Evolutionary conservation across 2,797 vertebrate genomes (phyloP).

Genomic region (Euthynnus affinis): DNA sequence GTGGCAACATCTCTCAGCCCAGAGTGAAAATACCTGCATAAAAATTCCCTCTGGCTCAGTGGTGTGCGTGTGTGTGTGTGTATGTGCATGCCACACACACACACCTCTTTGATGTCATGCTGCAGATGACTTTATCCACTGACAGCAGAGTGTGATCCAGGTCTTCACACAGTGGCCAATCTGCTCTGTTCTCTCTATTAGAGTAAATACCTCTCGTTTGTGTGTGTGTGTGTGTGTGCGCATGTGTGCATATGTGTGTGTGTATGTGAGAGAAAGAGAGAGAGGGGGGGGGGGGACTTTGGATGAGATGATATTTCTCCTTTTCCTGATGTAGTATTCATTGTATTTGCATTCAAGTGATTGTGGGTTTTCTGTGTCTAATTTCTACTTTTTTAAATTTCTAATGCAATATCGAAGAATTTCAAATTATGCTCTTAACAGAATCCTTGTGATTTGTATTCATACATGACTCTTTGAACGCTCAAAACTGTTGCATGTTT

Average conservation of each 20-base stretch:
- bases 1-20: neutral
- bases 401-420: neutral
- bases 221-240: neutral
- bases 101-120: slow-evolving; percentile 26
- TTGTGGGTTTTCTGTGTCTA: neutral
- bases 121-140: slow-evolving; percentile 43
- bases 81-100: neutral
- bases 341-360: slow-evolving; percentile 1
- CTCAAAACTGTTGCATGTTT: slow-evolving; percentile 8
- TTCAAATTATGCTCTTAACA: neutral
- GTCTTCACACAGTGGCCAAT: slow-evolving; percentile 21
- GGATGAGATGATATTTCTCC: neutral
- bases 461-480: neutral
- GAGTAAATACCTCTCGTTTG: slow-evolving; percentile 3
- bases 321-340: slow-evolving; percentile 12
- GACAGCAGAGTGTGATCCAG: slow-evolving; percentile 45
- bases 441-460: slow-evolving; percentile 16
- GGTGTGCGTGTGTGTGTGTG: neutral
- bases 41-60: slow-evolving; percentile 2
- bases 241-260: too few relatives aligned
- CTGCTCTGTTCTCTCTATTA: slow-evolving; percentile 31
- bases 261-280: neutral
- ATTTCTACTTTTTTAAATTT: neutral
- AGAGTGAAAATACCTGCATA: slow-evolving; percentile 15
- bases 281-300: neutral